phyloP scores from a whole-genome alignment of 2,888 invertebrate species.

The Ennomos erosarius region DNA sequence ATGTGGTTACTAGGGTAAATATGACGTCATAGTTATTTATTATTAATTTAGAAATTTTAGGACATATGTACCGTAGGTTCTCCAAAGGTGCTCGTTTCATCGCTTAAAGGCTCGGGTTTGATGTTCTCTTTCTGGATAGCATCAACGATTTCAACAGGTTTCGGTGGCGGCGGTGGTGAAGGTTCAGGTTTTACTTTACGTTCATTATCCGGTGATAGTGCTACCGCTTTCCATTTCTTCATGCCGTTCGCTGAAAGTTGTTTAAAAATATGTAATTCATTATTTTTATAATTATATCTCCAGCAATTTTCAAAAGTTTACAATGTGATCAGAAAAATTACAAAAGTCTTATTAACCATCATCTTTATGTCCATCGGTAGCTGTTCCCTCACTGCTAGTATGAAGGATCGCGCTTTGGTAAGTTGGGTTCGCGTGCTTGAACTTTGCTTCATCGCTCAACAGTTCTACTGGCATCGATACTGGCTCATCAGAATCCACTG shows the following conservation, averaged over 20 bases:
- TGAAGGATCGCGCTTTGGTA: conserved; percentile 91
- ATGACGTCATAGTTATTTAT: no score
- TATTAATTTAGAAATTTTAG: no score
- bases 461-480: conserved; percentile 77
- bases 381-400: conserved; percentile 67
- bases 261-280: no score
- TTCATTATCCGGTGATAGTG: conserved; percentile 88
- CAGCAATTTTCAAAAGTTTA: no score
- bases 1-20: no score
- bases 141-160: conserved; percentile 45
- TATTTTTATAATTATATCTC: no score
- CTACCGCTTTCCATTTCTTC: conserved; percentile 92
- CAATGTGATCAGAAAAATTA: no score
- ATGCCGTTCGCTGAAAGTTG: conserved; percentile 81
- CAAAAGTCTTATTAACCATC: conserved; percentile 58
- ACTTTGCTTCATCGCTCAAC: conserved; percentile 79
- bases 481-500: conserved; percentile 73
- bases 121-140: conserved; percentile 74
- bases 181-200: conserved; percentile 65
- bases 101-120: conserved; percentile 63
- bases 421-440: conserved; percentile 90
- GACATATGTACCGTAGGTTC: conserved; percentile 83
- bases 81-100: conserved; percentile 51
- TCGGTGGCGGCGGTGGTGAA: conserved; percentile 46
- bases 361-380: conserved; percentile 72